phyloP scores from a whole-genome alignment of 2,888 invertebrate genomes.

The Rotaria magnacalcarata region DNA sequence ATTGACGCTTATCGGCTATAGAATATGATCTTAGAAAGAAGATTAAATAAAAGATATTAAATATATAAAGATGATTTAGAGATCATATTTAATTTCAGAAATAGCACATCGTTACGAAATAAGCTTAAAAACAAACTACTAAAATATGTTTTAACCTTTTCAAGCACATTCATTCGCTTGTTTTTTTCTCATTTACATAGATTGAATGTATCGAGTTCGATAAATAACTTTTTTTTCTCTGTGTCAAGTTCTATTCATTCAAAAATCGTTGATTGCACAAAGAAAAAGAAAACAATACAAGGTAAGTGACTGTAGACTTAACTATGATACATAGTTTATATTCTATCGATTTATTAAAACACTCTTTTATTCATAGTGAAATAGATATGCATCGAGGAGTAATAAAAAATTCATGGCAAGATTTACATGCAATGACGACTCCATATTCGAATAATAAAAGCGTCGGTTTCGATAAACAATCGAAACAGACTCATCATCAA shows the following conservation, averaged over 20 bases:
- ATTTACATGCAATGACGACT: background rate
- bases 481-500: background rate
- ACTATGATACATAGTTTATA: too few species aligned
- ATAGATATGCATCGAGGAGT: background rate
- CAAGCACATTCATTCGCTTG: background rate
- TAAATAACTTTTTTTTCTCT: background rate
- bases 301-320: background rate
- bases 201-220: background rate
- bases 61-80: too few species aligned
- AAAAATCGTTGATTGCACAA: background rate
- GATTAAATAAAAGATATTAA: too few species aligned
- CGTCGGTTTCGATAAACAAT: background rate
- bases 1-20: background rate
- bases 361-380: background rate
- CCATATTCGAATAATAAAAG: background rate
- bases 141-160: background rate
- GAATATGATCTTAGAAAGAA: background rate
- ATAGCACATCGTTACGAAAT: background rate
- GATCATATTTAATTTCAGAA: too few species aligned
- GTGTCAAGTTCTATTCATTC: background rate
- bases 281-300: background rate
- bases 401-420: background rate
- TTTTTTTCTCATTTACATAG: conserved; percentile 4
- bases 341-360: background rate
- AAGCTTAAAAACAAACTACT: background rate